Evolutionary conservation across 64 coral and sea anemone genomes (phyloP), one percentile per base, ranked within the genome.

Genomic region (Pachyseris speciosa): DNA sequence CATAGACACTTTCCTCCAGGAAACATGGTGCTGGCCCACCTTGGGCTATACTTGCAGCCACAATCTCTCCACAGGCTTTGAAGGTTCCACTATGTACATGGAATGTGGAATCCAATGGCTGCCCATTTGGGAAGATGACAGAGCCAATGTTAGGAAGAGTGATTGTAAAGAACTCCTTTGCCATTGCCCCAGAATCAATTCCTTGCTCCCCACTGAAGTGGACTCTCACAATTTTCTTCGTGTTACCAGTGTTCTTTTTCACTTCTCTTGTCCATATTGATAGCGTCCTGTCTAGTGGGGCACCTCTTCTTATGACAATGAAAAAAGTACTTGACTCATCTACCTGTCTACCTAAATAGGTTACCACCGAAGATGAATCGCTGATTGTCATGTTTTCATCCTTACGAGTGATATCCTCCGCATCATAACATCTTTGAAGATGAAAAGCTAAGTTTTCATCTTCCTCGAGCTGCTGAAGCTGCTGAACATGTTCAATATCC

Each of bases 121-220:
- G 64, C 2, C 87, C 88, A 80, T 83, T 58, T 67, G 88, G 88
- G 27, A 90, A 90, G 38, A 80, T 80, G 11, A 57, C 59, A n/a
- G 17, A 55, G 9, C 42, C 74, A 34, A 90, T 90, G 22, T 70
- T 38, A 37, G 60, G 42, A 9, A 90, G 59, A 37, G 36, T 69
- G 4, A 69, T 12, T 4, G 59, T 70, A 37, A 80, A 83, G 49
- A 90, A 83, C 39, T 79, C 77, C 26, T 27, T 37, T 29, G 86
- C 69, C 38, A 88, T 61, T 53, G 86, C 69, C 32, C 68, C 69
- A 30, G 70, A 57, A 28, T 90, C 75, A 32, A 90, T 90, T 2
- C 88, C 87, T 41, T 89, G 36, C 69, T 90, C 88, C 2, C 72
- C 72, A 20, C 33, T 37, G 48, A 42, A 78, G 9, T 78, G 49